phyloP scores from a whole-genome alignment of 2,113 vertebrate species.

The Anoplopoma fimbria region DNA sequence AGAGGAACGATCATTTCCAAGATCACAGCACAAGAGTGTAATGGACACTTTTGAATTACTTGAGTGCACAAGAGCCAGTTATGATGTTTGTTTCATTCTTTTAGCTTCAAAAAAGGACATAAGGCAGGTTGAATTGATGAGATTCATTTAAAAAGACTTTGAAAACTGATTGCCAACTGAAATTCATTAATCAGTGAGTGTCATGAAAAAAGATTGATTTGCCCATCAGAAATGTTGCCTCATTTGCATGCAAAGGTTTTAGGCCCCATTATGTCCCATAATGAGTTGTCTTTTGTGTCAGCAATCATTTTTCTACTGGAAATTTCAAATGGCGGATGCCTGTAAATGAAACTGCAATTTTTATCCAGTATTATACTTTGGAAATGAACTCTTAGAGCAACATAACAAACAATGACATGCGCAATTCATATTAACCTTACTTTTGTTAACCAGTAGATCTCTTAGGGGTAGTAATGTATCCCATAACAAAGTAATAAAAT shows the following conservation, averaged over 20 bases:
- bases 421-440: conserved; percentile 19
- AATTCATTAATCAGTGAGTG: conserved; percentile 28
- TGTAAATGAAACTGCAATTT: conserved; percentile 3
- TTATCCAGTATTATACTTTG: not conserved
- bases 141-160: conserved; percentile 36
- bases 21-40: not conserved
- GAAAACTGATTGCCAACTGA: conserved; percentile 25
- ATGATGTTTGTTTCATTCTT: not conserved
- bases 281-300: conserved; percentile 36
- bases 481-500: not conserved
- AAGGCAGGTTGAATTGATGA: conserved; percentile 26
- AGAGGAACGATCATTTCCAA: not conserved
- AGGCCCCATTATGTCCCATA: conserved; percentile 38
- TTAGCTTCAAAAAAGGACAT: not conserved
- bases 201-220: conserved; percentile 33
- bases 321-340: not conserved
- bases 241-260: conserved; percentile 28
- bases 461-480: not conserved
- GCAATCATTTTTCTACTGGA: conserved; percentile 1
- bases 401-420: conserved; percentile 17
- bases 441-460: not conserved
- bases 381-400: conserved; percentile 4
- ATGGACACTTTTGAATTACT: not conserved
- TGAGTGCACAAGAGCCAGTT: not conserved
- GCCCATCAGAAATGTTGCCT: conserved; percentile 2